Percentiles rank a stretch among this genome's conserved stretches.
Conservation (phyloP, 2,797 vertebrate species). For the Gambelia wislizenii region DNA sequence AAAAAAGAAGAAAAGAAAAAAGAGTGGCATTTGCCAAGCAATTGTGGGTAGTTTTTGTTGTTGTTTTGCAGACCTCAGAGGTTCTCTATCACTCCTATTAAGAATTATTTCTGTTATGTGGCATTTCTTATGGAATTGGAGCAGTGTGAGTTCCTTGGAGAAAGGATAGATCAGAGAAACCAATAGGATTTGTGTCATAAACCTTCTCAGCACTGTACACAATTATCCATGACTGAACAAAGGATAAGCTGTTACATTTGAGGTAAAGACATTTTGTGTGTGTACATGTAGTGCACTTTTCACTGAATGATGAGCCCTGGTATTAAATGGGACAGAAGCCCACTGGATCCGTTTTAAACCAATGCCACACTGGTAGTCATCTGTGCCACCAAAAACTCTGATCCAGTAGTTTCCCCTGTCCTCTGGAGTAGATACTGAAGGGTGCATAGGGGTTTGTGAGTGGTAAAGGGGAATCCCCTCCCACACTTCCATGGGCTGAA, state of each 20-base stretch:
- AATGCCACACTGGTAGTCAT: neutral
- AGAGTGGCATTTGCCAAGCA: neutral
- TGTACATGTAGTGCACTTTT: neutral
- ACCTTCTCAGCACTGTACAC: neutral
- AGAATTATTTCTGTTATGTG: constrained; percentile 1
- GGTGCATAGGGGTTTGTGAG: neutral
- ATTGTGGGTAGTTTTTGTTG: neutral
- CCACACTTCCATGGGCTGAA: neutral
- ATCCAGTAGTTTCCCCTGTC: neutral
- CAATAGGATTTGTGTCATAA: neutral
- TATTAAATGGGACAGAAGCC: neutral
- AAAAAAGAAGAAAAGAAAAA: no score
- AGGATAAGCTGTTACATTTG: neutral
- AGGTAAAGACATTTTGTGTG: neutral
- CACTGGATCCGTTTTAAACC: neutral
- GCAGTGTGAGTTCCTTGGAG: neutral
- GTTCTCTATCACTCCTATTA: neutral
- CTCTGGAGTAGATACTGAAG: neutral
- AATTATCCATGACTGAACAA: neutral
- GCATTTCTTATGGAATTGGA: neutral
- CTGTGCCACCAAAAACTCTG: neutral
- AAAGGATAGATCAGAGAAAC: neutral
- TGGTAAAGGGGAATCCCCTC: neutral
- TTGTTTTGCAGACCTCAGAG: neutral
- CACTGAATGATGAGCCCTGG: no score